A percentile compares a stretch with the other conserved stretches of the same genome.
These are phyloP conservation scores for Yasuhikotakia modesta DNA, from an alignment of 2,797 vertebrate genomes.

Conservation along the genomic window DNA sequence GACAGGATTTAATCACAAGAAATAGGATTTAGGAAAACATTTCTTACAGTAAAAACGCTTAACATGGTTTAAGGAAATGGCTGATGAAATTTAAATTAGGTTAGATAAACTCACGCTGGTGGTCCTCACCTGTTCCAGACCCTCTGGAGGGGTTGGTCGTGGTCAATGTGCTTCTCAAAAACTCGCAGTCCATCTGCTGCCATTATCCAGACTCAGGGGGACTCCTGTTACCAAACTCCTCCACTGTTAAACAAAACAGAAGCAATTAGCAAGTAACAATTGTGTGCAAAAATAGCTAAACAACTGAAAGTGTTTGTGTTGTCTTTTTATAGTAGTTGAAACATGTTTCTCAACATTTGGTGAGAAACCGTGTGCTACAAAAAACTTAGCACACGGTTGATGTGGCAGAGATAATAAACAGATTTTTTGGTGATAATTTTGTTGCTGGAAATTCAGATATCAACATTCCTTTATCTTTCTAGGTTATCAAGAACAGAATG, in stretches of 20 bases:
- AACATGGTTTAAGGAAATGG: slow-evolving; percentile 42
- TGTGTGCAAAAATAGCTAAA: slow-evolving; percentile 16
- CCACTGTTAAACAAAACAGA: slow-evolving; percentile 34
- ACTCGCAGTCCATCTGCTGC: slow-evolving; percentile 56
- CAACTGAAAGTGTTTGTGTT: slow-evolving; percentile 35
- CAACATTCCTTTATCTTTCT: not conserved
- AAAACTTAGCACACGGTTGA: not conserved
- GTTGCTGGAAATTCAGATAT: not conserved
- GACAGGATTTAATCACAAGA: slow-evolving; percentile 42
- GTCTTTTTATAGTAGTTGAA: slow-evolving; percentile 37
- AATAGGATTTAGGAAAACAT: slow-evolving; percentile 59
- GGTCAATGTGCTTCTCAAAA: slow-evolving; percentile 50
- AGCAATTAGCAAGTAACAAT: slow-evolving; percentile 32
- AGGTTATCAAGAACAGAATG: not conserved
- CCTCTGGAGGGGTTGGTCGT: slow-evolving; percentile 49
- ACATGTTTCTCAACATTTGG: slow-evolving; percentile 5
- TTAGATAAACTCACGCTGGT: slow-evolving; percentile 49
- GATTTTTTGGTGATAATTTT: too few species aligned
- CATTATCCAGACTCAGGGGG: slow-evolving; percentile 56
- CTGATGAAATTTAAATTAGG: slow-evolving; percentile 58
- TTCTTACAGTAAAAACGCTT: slow-evolving; percentile 34
- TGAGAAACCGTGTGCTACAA: slow-evolving; percentile 8
- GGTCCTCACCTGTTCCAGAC: slow-evolving; percentile 42
- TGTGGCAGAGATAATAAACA: not conserved
- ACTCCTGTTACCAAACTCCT: slow-evolving; percentile 50